Base-by-base conservation (phyloP, 2,888 invertebrate species). In the Microplitis manilae region DNA sequence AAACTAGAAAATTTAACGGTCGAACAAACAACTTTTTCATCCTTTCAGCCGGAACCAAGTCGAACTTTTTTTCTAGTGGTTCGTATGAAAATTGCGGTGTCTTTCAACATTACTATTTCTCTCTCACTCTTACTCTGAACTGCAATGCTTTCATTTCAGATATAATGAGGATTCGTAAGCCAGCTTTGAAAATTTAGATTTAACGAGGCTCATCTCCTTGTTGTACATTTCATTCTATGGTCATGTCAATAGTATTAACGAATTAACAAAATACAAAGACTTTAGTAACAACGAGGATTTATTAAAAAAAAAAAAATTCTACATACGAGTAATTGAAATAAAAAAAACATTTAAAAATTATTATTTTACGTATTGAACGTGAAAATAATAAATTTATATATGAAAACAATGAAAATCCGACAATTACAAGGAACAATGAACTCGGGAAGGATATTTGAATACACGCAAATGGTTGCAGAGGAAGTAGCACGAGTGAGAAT, bases 401-500 rank as follows among this genome's bases (percentile, higher is more conserved):
- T 30, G 2, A 67, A 67, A 67, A 67, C 20, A 67, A 64, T 30
- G 2, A 67, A 67, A 67, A 67, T 67, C 38, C 30, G 39, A 39
- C 15, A 30, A 62, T 60, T 20, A n/a, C 40, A 20, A 40, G 5
- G 13, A 50, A 20, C 50, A 9, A 50, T 13, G 50, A 15, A 13
- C 13, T 20, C n/a, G 50, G 2, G 20, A 13, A 73, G 41, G 17
- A 20, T 13, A 59, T 40, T 65, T 30, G n/a, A 40, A 73, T 40
- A 39, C 6, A 30, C 13, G 17, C 40, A 65, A 50, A 50, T 61
- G 15, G 20, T 6, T 41, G 7, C 41, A 38, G n/a, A 15, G 17
- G 68, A 75, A 77, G 67, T 8, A 50, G 17, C 8, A 38, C n/a
- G 65, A 59, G 75, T 68, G 75, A 73, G 73, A 69, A 77, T 76